A percentile compares a stretch with the other conserved stretches of the same genome.
These are phyloP conservation scores for Tethea ocularis DNA, from an alignment of 2,888 invertebrate species.

Conservation along the genomic window DNA sequence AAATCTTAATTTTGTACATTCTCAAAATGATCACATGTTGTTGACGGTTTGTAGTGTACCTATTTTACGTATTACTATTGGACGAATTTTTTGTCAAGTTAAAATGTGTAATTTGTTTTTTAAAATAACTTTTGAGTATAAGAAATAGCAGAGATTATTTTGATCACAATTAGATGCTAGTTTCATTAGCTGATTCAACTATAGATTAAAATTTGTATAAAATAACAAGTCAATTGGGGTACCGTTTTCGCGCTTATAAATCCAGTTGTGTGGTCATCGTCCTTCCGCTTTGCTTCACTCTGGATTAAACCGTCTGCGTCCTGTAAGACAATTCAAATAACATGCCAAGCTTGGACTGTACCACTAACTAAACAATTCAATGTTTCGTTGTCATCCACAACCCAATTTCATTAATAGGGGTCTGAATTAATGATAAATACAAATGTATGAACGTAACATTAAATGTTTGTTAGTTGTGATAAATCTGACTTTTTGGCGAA, in stretches of 20 bases:
- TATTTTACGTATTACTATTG: too few species aligned
- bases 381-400: slow-evolving; percentile 13
- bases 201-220: background rate
- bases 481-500: slow-evolving; percentile 13
- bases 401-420: background rate
- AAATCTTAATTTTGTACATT: too few species aligned
- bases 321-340: slow-evolving; percentile 72
- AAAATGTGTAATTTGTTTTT: background rate
- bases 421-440: background rate
- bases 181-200: background rate
- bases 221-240: slow-evolving; percentile 26
- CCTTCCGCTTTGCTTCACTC: slow-evolving; percentile 66
- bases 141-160: background rate
- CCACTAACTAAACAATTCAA: slow-evolving; percentile 14
- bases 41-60: too few species aligned
- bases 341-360: slow-evolving; percentile 63
- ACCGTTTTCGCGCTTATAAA: slow-evolving; percentile 60
- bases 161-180: background rate
- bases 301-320: slow-evolving; percentile 66
- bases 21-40: too few species aligned
- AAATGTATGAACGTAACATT: slow-evolving; percentile 12
- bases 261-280: slow-evolving; percentile 57
- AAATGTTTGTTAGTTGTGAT: background rate
- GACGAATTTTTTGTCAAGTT: too few species aligned
- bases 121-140: background rate